Base-by-base conservation (phyloP, 2,797 vertebrate genomes). In the Pagetopsis macropterus region DNA sequence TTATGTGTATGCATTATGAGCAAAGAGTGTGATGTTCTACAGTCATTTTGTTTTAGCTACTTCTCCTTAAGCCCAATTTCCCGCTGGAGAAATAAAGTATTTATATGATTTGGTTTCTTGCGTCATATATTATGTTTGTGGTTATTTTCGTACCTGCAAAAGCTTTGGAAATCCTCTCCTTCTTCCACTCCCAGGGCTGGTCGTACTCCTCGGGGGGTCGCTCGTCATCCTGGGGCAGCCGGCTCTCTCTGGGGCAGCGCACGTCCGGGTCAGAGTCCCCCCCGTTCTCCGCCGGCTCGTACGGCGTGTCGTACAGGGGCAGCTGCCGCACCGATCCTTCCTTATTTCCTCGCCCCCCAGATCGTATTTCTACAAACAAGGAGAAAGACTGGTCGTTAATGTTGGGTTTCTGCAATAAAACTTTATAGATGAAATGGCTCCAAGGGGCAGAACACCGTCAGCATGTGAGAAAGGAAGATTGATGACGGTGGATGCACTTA, bases 101-200 rank as follows among this genome's bases (percentile, higher is more conserved):
- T 37, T 37, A 7, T 6, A 37, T 9, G 33, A 37, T 37, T 37
- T 9, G 6, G 33, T 37, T 58, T 3, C 15, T 52, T 48, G 3
- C 52, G 31, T 58, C 17, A 56, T 15, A 49, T 40, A 51, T 37
- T 21, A 44, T 17, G 14, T n/a, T 50, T 4, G 61, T 48, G 13
- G 40, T 51, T 68, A 12, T 58, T 33, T 43, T 46, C 15, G 2
- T 91, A 99, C 98, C 98, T 88, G 98, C 97, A 67, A 99, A 99
- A 14, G 98, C 98, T 93, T 98, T 98, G 87, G 97, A 99, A 92
- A 99, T 98, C 46, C 96, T 85, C 68, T 98, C 98, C 75, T 98
- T 98, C 88, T 99, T 99, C 98, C 98, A 99, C 79, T 99, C 98
- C 98, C 98, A 99, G 33, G 98, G 98, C 84, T 99, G 98, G 91